Evolutionary conservation across 2,113 vertebrate genomes (phyloP).

Genomic region (Anthoscopus minutus): DNA sequence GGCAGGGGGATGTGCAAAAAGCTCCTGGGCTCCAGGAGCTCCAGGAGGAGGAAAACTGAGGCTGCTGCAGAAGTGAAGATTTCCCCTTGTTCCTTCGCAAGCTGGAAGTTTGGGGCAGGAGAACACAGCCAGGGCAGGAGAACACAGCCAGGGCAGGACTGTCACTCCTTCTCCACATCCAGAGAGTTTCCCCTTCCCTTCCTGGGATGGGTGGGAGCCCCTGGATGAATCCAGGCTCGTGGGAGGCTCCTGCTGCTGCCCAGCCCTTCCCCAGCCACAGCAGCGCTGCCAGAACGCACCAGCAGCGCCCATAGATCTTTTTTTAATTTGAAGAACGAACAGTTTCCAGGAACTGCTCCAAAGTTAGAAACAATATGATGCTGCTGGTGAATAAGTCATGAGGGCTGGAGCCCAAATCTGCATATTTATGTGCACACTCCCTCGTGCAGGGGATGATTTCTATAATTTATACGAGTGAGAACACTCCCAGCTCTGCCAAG

Average conservation of each 20-base stretch:
- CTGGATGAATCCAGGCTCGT: fast-evolving
- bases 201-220: neutral
- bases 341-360: conserved; percentile 62
- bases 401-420: conserved; percentile 47
- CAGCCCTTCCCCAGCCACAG: neutral
- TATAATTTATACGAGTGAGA: neutral
- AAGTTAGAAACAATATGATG: conserved; percentile 65
- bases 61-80: neutral
- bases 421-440: conserved; percentile 45
- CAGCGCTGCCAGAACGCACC: neutral
- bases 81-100: neutral
- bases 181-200: neutral
- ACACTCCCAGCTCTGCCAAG: neutral
- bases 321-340: conserved; percentile 50
- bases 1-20: neutral
- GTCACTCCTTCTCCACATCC: neutral
- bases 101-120: neutral
- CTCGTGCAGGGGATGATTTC: neutral
- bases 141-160: neutral
- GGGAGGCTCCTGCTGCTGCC: neutral
- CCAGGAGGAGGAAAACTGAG: neutral
- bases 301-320: neutral
- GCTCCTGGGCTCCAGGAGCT: neutral
- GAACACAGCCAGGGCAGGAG: neutral
- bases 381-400: conserved; percentile 64